These are phyloP conservation scores for Drosophila putrida DNA, from an alignment of 2,888 invertebrate species.

Conservation along the genomic window DNA sequence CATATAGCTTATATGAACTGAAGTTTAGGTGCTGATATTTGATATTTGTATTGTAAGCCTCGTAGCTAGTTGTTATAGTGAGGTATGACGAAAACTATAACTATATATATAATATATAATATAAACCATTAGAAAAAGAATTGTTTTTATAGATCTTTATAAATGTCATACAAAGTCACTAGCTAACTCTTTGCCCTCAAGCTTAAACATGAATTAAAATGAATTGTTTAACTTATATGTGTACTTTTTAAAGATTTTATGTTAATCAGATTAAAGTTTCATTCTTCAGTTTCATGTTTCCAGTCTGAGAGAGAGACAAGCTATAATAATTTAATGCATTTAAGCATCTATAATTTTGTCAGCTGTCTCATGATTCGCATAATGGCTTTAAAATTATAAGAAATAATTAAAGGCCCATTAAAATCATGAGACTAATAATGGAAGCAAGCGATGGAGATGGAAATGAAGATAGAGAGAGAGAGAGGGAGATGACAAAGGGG, in stretches of 20 bases:
- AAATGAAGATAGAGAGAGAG: slow-evolving; percentile 12
- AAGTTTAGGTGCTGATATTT: too few relatives aligned
- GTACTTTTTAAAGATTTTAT: neutral
- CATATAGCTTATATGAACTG: too few relatives aligned
- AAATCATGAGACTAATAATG: slow-evolving; percentile 60
- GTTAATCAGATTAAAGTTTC: neutral
- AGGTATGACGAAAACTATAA: too few relatives aligned
- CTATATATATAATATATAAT: too few relatives aligned
- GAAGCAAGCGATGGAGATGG: neutral
- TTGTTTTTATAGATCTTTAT: too few relatives aligned
- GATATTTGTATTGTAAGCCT: too few relatives aligned
- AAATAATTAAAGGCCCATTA: slow-evolving; percentile 73
- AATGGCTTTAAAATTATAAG: slow-evolving; percentile 58
- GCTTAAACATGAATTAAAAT: neutral
- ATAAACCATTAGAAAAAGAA: too few relatives aligned
- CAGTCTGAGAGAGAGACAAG: slow-evolving; percentile 9
- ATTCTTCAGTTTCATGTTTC: slow-evolving; percentile 3
- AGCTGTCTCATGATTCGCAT: slow-evolving; percentile 54
- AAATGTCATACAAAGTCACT: too few relatives aligned
- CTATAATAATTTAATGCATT: slow-evolving; percentile 11
- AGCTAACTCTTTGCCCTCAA: neutral
- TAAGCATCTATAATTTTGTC: slow-evolving; percentile 35
- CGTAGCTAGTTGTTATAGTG: too few relatives aligned
- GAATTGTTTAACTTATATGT: neutral
- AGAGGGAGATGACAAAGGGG: slow-evolving; percentile 23